Percentiles rank a stretch among this genome's conserved stretches.
Conservation (phyloP, 2,888 invertebrate species). For the Ryuthela nishihirai region DNA sequence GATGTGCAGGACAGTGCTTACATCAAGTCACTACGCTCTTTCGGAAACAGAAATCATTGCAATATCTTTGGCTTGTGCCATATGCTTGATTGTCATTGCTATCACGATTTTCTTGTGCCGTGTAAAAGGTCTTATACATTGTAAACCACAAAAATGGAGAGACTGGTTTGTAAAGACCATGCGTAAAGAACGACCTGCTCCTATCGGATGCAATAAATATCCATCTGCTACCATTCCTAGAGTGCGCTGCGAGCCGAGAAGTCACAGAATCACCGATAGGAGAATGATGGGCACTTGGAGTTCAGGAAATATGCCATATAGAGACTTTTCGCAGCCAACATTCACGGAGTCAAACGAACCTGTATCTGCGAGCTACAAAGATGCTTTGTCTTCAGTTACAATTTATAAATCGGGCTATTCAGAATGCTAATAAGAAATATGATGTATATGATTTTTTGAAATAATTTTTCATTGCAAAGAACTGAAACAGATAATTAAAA, state of each 20-base stretch:
- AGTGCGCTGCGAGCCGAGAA: background rate
- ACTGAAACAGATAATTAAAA: too few species aligned
- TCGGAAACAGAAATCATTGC: slow-evolving; percentile 13
- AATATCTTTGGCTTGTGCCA: slow-evolving; percentile 11
- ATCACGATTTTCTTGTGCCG: slow-evolving; percentile 10
- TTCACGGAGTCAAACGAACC: slow-evolving; percentile 15
- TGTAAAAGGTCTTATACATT: slow-evolving; percentile 1
- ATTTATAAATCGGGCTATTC: slow-evolving; percentile 30
- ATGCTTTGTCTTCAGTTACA: slow-evolving; percentile 24
- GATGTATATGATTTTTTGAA: too few species aligned
- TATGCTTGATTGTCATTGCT: slow-evolving; percentile 14
- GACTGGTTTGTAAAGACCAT: slow-evolving; percentile 1
- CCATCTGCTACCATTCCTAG: slow-evolving; percentile 5
- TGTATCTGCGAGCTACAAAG: slow-evolving; percentile 16
- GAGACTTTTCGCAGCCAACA: background rate
- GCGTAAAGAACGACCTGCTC: slow-evolving; percentile 1
- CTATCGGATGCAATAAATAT: slow-evolving; percentile 11
- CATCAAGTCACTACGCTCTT: slow-evolving; percentile 6
- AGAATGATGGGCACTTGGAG: slow-evolving; percentile 15
- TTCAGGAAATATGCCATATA: slow-evolving; percentile 11
- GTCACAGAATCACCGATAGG: background rate
- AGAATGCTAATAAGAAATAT: slow-evolving; percentile 30
- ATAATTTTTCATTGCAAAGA: too few species aligned
- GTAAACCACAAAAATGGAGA: slow-evolving; percentile 6
- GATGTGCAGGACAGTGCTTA: slow-evolving; percentile 10